Conservation (phyloP, 2,113 vertebrate genomes). For the Podarcis cretensis region DNA sequence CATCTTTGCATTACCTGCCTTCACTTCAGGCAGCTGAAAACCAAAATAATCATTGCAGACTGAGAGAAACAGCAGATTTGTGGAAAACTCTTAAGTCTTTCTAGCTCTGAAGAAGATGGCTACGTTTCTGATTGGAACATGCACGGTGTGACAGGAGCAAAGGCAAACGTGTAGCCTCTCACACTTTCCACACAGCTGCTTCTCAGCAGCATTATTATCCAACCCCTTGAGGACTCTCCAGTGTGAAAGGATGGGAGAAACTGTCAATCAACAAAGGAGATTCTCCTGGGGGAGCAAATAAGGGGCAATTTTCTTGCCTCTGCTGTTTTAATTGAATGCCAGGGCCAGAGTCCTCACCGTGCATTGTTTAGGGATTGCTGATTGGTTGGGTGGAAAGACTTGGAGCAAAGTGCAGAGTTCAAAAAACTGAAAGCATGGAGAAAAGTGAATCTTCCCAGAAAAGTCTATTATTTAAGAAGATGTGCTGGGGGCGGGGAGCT, state of each 20-base stretch:
- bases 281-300: not conserved
- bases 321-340: constrained; percentile 20
- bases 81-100: constrained; percentile 46
- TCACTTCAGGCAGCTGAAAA: not conserved
- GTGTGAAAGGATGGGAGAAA: constrained; percentile 19
- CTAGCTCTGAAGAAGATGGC: constrained; percentile 37
- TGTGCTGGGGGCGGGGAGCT: not conserved
- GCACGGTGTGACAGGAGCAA: constrained; percentile 2
- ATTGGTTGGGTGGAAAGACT: not conserved
- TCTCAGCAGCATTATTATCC: not conserved
- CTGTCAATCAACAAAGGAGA: not conserved
- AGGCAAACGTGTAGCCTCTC: not conserved
- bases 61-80: constrained; percentile 33
- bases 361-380: not conserved
- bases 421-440: not conserved
- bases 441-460: not conserved
- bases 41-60: constrained; percentile 34
- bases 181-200: not conserved
- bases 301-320: constrained; percentile 19
- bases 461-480: not conserved
- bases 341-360: not conserved
- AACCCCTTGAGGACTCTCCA: constrained; percentile 14
- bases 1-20: constrained; percentile 26
- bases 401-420: not conserved
- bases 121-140: constrained; percentile 48